Base-by-base conservation (phyloP, 2,113 vertebrate genomes). In the Calonectris borealis region DNA sequence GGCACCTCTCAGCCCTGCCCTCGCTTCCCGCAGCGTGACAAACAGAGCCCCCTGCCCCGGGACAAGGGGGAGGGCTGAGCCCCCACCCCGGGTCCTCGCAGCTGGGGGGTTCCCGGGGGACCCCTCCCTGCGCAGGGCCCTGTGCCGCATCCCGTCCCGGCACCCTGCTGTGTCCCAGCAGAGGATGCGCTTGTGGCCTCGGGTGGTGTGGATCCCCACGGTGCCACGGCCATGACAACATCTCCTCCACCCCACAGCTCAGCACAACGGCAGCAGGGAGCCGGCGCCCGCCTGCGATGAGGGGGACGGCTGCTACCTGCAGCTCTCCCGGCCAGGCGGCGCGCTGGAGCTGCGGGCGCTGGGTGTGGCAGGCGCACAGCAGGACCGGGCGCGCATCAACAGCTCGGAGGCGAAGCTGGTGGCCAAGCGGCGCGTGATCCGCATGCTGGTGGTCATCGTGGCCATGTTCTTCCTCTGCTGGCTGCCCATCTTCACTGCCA, bases 391-490 rank as follows among this genome's bases (percentile, higher is more conserved):
- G 0, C 98, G 99, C 32, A 96, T 98, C 94, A 99, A 98, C 96
- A 98, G 98, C 32, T 98, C 98, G 0, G 98, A 99, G 92, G 98
- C 99, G 49, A 99, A 99, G 93, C 98, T 99, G 88, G 97, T 98
- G 93, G 99, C 99, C 79, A 99, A 99, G 98, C 99, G 99, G 93
- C 98, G 99, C 0, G 99, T 99, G 69, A 99, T 99, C 92, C 99
- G 99, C 58, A 99, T 99, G 99, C 96, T 99, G 86, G 98, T 99
- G 87, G 98, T 99, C 92, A 99, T 99, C 3, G 99, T 99, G 68
- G 98, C 98, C 73, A 97, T 99, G 58, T 99, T 99, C 97, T 99
- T 99, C 91, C 86, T 99, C 55, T 99, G 99, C 94, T 99, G 99
- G 99, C 97, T 99, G 99, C 99, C 99, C 2, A 76, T 99, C 54